These are phyloP conservation scores for Smutsia temminckii DNA, from an alignment of 2,797 vertebrate species.

Conservation along the genomic window DNA sequence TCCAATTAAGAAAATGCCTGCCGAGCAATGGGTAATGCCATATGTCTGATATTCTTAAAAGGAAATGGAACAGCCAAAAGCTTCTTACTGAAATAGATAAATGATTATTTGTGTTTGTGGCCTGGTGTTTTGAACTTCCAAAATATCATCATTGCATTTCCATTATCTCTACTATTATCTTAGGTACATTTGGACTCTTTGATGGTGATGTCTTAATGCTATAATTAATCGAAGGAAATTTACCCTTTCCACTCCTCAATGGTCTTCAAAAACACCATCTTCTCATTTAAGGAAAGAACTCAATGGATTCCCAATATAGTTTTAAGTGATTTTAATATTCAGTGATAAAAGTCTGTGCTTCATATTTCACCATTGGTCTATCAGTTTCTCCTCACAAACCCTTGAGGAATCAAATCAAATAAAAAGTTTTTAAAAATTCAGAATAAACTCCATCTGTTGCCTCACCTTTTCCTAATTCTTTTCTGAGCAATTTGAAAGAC, in stretches of 20 bases:
- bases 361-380: neutral
- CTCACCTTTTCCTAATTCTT: conserved; percentile 42
- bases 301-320: neutral
- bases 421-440: conserved; percentile 48
- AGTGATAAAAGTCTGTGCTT: neutral
- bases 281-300: conserved; percentile 11
- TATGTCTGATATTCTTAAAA: conserved; percentile 31
- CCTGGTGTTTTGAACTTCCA: neutral
- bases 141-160: neutral
- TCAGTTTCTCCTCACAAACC: neutral
- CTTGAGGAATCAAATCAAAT: neutral
- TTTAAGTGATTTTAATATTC: conserved; percentile 26
- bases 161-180: neutral
- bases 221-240: conserved; percentile 6
- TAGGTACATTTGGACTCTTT: neutral
- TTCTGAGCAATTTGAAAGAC: conserved; percentile 15
- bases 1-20: conserved; percentile 64
- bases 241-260: neutral
- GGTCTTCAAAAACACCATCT: neutral
- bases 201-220: neutral
- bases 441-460: neutral
- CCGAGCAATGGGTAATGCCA: conserved; percentile 2
- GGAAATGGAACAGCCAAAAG: conserved; percentile 38
- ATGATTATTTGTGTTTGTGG: neutral
- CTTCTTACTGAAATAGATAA: neutral